Conservation (phyloP, 2,888 invertebrate genomes). For the Acanthacorydalis orientalis region DNA sequence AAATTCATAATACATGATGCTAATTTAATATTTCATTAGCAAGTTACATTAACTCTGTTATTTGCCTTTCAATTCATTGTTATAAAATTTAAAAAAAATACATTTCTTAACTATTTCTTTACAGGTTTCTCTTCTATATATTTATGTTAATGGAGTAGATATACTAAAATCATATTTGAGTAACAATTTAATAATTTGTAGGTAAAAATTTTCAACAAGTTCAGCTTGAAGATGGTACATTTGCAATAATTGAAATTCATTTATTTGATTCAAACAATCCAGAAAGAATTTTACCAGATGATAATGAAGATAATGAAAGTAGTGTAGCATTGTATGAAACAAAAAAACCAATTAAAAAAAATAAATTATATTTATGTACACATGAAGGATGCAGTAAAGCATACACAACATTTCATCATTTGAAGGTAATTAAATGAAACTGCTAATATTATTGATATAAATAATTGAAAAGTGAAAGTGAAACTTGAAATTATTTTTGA, state of each 20-base stretch:
- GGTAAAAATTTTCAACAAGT: constrained; percentile 14
- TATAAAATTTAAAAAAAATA: no score
- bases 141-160: no score
- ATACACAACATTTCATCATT: constrained; percentile 31
- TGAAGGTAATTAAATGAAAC: constrained; percentile 22
- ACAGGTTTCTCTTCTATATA: no score
- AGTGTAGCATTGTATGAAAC: not conserved
- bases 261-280: constrained; percentile 11
- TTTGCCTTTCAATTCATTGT: no score
- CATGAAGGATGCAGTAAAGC: constrained; percentile 30
- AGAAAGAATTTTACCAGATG: not conserved
- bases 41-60: no score
- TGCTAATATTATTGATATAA: no score
- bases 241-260: constrained; percentile 16
- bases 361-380: constrained; percentile 25
- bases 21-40: no score
- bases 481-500: not conserved
- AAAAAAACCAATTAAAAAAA: constrained; percentile 11
- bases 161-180: no score
- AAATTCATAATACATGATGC: no score
- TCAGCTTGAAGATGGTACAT: constrained; percentile 18
- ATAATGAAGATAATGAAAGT: not conserved
- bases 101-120: no score
- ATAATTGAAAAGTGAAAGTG: not conserved
- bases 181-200: constrained; percentile 5